phyloP scores from a whole-genome alignment of 92 coral and sea anemone genomes.

The Isaurus tuberculatus region DNA sequence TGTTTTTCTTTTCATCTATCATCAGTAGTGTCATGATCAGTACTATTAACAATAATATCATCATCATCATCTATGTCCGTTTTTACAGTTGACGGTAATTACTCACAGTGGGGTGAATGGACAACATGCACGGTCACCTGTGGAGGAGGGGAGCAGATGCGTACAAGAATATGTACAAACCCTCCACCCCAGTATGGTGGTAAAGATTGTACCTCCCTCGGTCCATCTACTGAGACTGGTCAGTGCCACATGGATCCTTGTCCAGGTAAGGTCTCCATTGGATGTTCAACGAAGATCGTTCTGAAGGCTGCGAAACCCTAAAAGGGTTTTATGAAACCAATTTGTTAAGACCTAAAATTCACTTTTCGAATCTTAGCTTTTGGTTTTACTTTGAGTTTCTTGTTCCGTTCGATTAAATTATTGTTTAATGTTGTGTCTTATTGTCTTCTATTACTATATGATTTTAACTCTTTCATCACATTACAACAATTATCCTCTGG shows the following conservation, averaged over 20 bases:
- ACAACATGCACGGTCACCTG: constrained; percentile 84
- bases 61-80: neutral
- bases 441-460: too few species aligned
- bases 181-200: constrained; percentile 94
- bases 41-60: neutral
- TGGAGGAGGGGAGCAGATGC: constrained; percentile 92
- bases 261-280: constrained; percentile 82
- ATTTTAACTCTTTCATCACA: too few species aligned
- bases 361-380: too few species aligned
- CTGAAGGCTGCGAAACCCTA: too few species aligned
- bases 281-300: too few species aligned
- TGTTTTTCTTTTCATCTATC: neutral
- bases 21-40: neutral
- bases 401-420: too few species aligned
- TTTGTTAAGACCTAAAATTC: too few species aligned
- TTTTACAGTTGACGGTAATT: constrained; percentile 84
- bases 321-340: too few species aligned
- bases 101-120: constrained; percentile 95
- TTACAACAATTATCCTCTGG: too few species aligned
- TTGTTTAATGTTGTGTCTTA: too few species aligned
- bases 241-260: constrained; percentile 84
- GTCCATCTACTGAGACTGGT: constrained; percentile 71
- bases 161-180: constrained; percentile 81
- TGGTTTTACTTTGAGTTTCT: too few species aligned
- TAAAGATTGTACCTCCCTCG: constrained; percentile 86